Percentiles rank a stretch among this genome's conserved stretches.
These are phyloP conservation scores for Halcyon smyrnensis DNA, from an alignment of 2,797 vertebrate genomes.

Conservation along the genomic window DNA sequence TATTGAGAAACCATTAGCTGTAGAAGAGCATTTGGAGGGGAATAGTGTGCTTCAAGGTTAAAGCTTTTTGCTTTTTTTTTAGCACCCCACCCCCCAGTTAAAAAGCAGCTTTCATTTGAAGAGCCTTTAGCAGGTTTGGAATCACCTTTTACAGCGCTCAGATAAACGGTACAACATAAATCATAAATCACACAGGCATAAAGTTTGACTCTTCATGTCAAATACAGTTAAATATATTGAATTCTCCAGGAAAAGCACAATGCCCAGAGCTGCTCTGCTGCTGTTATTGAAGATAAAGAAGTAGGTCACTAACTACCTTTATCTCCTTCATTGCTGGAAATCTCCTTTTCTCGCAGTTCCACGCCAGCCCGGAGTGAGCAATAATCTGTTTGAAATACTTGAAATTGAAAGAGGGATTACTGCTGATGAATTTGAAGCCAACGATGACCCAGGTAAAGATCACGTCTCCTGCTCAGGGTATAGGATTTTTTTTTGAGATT, in stretches of 20 bases:
- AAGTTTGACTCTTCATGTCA: background rate
- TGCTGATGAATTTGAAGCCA: conserved; percentile 86
- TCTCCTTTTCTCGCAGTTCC: conserved; percentile 84
- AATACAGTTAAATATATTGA: conserved; percentile 12
- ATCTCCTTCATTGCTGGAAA: background rate
- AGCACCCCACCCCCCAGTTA: background rate
- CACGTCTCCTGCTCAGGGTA: background rate
- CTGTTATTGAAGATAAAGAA: background rate
- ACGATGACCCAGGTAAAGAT: conserved; percentile 90
- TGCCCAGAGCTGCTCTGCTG: background rate
- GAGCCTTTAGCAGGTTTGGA: background rate
- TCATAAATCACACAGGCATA: background rate
- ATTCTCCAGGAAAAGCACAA: background rate
- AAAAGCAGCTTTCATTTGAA: background rate
- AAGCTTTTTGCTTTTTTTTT: background rate
- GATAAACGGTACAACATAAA: background rate
- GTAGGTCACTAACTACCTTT: background rate
- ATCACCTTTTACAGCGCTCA: background rate
- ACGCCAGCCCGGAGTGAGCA: conserved; percentile 87
- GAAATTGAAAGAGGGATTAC: conserved; percentile 95
- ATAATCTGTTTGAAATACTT: conserved; percentile 85
- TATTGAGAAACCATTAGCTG: background rate
- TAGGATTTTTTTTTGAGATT: background rate
- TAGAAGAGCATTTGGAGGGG: background rate
- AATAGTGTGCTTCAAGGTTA: background rate